Base-by-base conservation (phyloP, 2,113 vertebrate species). In the Cyprinodon variegatus region DNA sequence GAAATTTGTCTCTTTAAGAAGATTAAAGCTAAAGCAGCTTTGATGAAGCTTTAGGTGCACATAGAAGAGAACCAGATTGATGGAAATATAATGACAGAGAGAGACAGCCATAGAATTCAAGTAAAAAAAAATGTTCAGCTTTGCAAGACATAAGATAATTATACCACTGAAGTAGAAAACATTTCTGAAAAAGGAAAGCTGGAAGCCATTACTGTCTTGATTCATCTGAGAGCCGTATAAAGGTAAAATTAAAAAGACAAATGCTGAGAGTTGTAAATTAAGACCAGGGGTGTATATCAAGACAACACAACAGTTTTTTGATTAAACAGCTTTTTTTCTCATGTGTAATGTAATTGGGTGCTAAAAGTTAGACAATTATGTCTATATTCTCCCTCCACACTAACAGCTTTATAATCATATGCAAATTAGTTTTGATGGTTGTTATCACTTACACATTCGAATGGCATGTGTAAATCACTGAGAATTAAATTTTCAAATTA, bases 341-440 rank as follows among this genome's bases (percentile, higher is more conserved):
- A 71, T 78, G 80, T 88, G 83, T 89, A 41, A 66, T 72, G 70
- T 88, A 94, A 94, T 93, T 91, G 85, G 84, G 83, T 74, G 84
- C 86, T 82, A 92, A 93, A 94, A 94, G 92, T 94, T 88, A 68
- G 79, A 91, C 90, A 89, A 93, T 93, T 90, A 91, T 79, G 82
- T 84, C 83, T 63, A 66, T 74, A 76, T 83, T 76, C 68, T 84
- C 76, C 82, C 86, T 83, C 74, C 70, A 76, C 84, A 83, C 85
- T 89, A 92, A 88, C 90, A 88, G 89, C 90, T 84, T 90, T 85
- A 91, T 93, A 94, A 94, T 93, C 79, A 82, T 73, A 94, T 94
- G 93, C 70, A 93, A 94, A 94, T 93, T 17, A 89, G 81, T 82
- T 74, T 43, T n/a, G 70, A 81, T 83, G 75, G 86, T 68, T 86